Percentiles rank a stretch among this genome's conserved stretches.
These are phyloP conservation scores for Hololepta plana DNA, from an alignment of 2,888 invertebrate genomes.

Conservation along the genomic window DNA sequence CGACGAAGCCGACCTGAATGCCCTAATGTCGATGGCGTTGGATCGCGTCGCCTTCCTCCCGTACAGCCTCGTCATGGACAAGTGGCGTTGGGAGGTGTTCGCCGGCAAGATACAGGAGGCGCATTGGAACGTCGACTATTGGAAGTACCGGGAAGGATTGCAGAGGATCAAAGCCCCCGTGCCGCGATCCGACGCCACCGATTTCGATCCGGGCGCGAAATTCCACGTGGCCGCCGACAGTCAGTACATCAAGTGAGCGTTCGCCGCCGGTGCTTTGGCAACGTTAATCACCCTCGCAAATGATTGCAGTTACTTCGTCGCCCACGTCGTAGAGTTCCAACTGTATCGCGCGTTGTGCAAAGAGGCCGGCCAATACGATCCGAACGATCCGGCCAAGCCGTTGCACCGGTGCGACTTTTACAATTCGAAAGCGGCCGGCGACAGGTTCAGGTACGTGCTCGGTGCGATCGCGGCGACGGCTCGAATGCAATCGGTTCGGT, in stretches of 20 bases:
- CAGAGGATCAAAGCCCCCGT: slow-evolving; percentile 29
- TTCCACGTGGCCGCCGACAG: slow-evolving; percentile 28
- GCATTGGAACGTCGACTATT: slow-evolving; percentile 30
- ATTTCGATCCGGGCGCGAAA: slow-evolving; percentile 31
- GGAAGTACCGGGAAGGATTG: slow-evolving; percentile 22
- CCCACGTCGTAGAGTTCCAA: slow-evolving; percentile 61
- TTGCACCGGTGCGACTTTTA: slow-evolving; percentile 19
- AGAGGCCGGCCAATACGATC: slow-evolving; percentile 43
- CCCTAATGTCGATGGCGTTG: slow-evolving; percentile 28
- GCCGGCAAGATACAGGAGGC: slow-evolving; percentile 24
- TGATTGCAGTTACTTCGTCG: slow-evolving; percentile 45
- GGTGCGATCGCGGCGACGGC: too few species aligned
- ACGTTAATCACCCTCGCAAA: too few species aligned
- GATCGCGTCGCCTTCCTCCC: slow-evolving; percentile 36
- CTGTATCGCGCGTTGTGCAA: slow-evolving; percentile 53
- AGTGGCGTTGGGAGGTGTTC: slow-evolving; percentile 39
- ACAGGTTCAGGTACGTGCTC: slow-evolving; percentile 37
- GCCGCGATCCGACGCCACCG: slow-evolving; percentile 22
- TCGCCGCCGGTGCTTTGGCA: too few species aligned
- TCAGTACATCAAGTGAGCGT: slow-evolving; percentile 27
- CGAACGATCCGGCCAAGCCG: slow-evolving; percentile 16
- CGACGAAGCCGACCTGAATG: slow-evolving; percentile 27
- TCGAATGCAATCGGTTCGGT: too few species aligned
- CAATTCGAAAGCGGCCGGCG: slow-evolving; percentile 18
- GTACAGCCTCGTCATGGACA: slow-evolving; percentile 35